Evolutionary conservation across 1,140 invertebrate species (phyloP).

Genomic region (Coelopa frigida): DNA sequence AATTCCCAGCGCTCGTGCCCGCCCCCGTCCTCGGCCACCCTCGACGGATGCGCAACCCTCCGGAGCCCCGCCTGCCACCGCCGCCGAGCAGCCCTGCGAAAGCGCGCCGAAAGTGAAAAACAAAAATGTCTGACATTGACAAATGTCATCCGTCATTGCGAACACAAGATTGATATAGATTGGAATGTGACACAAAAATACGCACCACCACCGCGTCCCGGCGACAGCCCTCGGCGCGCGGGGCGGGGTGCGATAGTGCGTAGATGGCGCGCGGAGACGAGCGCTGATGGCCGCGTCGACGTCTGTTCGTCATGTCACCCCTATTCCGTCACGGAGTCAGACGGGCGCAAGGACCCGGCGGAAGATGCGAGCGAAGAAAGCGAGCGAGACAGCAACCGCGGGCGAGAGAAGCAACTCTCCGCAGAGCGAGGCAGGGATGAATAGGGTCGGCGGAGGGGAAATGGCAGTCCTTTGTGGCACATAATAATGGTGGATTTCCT

Average conservation of each 20-base stretch:
- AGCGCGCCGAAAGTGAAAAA: conserved; percentile 38
- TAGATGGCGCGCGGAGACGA: conserved; percentile 40
- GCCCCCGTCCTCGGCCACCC: neutral
- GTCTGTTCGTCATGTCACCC: conserved; percentile 40
- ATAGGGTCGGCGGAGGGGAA: too few relatives aligned
- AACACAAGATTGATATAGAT: conserved; percentile 46
- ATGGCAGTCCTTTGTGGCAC: too few relatives aligned
- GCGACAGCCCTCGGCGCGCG: too few relatives aligned
- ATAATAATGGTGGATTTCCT: conserved; percentile 43
- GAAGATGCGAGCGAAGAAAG: too few relatives aligned
- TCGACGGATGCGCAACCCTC: neutral
- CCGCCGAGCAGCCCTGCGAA: conserved; percentile 25
- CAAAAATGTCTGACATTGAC: conserved; percentile 46
- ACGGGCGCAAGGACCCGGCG: too few relatives aligned
- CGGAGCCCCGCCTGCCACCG: neutral
- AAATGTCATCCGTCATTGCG: conserved; percentile 46
- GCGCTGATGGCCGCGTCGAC: conserved; percentile 33
- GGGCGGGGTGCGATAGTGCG: conserved; percentile 24
- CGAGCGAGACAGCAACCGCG: too few relatives aligned
- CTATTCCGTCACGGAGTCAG: too few relatives aligned
- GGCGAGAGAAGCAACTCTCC: too few relatives aligned
- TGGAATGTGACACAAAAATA: conserved; percentile 46
- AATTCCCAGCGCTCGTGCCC: neutral
- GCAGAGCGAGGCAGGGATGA: too few relatives aligned
- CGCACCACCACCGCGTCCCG: conserved; percentile 34